Evolutionary conservation across 2,113 vertebrate species (phyloP), one percentile per base, ranked within the genome.

Genomic region (Tupaia chinensis): DNA sequence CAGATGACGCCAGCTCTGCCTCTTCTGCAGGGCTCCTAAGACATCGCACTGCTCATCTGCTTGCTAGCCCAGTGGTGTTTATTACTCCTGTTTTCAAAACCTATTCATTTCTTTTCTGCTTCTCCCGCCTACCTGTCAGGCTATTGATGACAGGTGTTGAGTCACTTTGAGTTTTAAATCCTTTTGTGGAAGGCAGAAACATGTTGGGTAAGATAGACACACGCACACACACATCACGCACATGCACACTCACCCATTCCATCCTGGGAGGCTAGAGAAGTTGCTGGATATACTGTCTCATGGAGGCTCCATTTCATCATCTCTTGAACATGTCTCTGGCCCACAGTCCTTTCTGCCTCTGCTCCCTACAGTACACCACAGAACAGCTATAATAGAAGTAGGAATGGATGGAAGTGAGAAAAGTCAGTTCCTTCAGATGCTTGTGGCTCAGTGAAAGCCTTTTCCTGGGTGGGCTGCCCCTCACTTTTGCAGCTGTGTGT

Each of bases 61-160:
- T 92, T 96, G 93, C 93, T 87, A 83, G 93, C 87, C 92, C 78
- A 60, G 1, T 83, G 70, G 95, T 96, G 87, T 97, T 97, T 96
- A 92, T 96, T 96, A 96, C 89, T 95, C 65, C 89, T 83, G 56
- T 91, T 97, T 97, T 92, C 88, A 96, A 97, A 97, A 60, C 85
- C 92, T 96, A 86, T 95, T 97, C 96, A 96, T 97, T 97, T 97
- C 93, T 95, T 95, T 94, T 87, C 60, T 97, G 84, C 93, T 95
- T 96, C 87, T 94, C 0, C 95, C 93, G 58, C 97, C 97, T 79
- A 97, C 96, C 92, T 97, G 80, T 93, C 96, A 95, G 19, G 44
- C 88, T 95, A 54, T 69, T 97, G 97, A 97, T 96, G 97, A 97
- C 94, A 97, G 95, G 54, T 97, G 53, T 96, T 97, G 97, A 97